Conservation (phyloP, 2,113 vertebrate genomes). For the Onychostruthus taczanowskii region DNA sequence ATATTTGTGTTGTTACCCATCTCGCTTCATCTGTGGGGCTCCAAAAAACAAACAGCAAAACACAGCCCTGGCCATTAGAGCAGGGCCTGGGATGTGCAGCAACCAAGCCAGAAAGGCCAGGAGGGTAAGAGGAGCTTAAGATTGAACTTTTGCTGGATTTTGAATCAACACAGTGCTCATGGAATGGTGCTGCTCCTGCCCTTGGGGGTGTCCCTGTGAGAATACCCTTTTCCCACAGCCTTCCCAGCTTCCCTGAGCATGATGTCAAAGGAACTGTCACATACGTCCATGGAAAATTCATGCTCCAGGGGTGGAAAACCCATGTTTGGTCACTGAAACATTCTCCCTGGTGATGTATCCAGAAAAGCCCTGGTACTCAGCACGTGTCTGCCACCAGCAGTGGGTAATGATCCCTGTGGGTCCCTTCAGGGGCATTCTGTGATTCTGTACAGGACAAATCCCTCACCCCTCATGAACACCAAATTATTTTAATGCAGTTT, state of each 20-base stretch:
- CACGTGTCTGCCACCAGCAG: rapidly evolving
- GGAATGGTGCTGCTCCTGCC: neutral
- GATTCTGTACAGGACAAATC: neutral
- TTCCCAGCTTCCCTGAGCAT: neutral
- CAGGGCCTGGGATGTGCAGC: neutral
- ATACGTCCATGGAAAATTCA: rapidly evolving
- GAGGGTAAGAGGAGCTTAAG: neutral
- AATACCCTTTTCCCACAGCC: neutral
- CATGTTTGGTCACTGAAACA: neutral
- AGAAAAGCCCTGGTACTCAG: neutral
- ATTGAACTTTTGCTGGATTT: neutral
- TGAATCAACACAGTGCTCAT: neutral
- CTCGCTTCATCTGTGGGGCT: neutral
- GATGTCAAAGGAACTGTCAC: rapidly evolving
- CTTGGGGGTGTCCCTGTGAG: neutral
- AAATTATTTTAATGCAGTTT: neutral
- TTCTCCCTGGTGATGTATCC: neutral
- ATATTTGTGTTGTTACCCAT: slow-evolving; percentile 39
- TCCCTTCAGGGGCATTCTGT: neutral
- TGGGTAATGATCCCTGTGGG: neutral
- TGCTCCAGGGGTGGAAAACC: neutral
- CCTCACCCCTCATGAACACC: neutral
- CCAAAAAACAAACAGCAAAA: neutral
- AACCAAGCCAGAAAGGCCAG: neutral
- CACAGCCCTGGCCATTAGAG: neutral